Percentiles rank a stretch among this genome's conserved stretches.
These are phyloP conservation scores for Myotis findleyi DNA, from an alignment of 2,797 vertebrate species.

Conservation along the genomic window DNA sequence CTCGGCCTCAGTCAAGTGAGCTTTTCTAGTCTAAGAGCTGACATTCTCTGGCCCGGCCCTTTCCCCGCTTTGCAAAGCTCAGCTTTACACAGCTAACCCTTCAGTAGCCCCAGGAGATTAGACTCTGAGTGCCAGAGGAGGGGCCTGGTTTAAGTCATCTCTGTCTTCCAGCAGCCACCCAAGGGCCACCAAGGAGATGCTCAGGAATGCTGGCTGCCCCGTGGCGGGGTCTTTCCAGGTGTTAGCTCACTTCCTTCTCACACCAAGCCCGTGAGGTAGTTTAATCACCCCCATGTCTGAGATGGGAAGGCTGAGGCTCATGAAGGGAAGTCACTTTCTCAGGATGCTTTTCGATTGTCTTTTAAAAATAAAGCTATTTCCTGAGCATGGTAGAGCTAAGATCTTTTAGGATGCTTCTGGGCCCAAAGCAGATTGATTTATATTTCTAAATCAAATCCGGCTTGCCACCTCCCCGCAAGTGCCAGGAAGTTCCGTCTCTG, in stretches of 20 bases:
- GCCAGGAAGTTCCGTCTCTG: background rate
- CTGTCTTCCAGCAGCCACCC: background rate
- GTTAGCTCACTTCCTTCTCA: background rate
- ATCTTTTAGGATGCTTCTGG: background rate
- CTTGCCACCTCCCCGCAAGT: background rate
- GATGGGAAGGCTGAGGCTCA: background rate
- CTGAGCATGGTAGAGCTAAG: background rate
- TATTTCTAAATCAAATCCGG: background rate
- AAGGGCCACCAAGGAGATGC: background rate
- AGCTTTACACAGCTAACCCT: background rate
- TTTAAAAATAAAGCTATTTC: constrained; percentile 34
- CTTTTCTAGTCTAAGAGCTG: background rate
- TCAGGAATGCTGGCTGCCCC: background rate
- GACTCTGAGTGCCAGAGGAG: background rate
- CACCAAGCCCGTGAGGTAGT: background rate
- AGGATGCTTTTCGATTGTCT: background rate
- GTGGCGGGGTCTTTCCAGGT: background rate
- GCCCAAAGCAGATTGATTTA: background rate
- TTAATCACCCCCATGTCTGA: background rate
- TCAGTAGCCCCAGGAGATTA: background rate
- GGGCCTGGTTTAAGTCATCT: background rate
- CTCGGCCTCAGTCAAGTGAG: background rate
- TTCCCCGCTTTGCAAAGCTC: background rate
- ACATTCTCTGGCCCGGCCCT: background rate
- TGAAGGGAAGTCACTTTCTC: background rate